Evolutionary conservation across 1,140 invertebrate genomes (phyloP), one percentile per base, ranked within the genome.

Genomic region (Conus betulinus): DNA sequence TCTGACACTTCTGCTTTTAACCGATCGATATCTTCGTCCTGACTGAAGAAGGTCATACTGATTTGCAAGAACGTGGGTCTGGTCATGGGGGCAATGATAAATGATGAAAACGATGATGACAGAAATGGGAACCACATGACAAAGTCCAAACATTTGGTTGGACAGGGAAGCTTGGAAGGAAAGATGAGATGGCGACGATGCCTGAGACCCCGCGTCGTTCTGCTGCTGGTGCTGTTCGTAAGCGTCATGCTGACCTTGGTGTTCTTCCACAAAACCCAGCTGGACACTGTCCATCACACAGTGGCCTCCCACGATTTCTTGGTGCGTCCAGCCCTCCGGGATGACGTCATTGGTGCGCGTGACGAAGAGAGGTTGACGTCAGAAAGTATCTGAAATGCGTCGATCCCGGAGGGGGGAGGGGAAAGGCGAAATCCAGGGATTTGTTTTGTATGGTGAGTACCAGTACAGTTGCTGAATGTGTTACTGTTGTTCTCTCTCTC

Each of bases 371-470:
- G 15, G 27, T 53, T 20, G 23, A 86, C 63, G 63, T 76, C 63
- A 74, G 27, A 63, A 6, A 4, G 25, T 52, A 74, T 11, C 71
- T 86, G 27, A 52, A 51, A 2, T 86, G 84, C 39, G 63, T 86
- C 67, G 84, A 86, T 52, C 63, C 67, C n/a, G n/a, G n/a, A n/a
- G n/a, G n/a, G n/a, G n/a, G 27, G 63, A 51, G 71, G 71, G 84
- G 11, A 52, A 74, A 53, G 27, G 67, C 10, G 27, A 74, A 13
- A 15, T 86, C 39, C 63, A 86, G 71, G 71, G 84, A 86, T 74
- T 25, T 63, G 8, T 52, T 86, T 10, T 86, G 84, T 76, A 53
- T 86, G 63, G 84, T 86, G 20, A 74, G 84, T 76, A 39, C 39
- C 6, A 74, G 84, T 76, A 39, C 39, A 3, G 39, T 39, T 39